phyloP scores from a whole-genome alignment of 2,797 vertebrate genomes.

The Serranus cabrilla region DNA sequence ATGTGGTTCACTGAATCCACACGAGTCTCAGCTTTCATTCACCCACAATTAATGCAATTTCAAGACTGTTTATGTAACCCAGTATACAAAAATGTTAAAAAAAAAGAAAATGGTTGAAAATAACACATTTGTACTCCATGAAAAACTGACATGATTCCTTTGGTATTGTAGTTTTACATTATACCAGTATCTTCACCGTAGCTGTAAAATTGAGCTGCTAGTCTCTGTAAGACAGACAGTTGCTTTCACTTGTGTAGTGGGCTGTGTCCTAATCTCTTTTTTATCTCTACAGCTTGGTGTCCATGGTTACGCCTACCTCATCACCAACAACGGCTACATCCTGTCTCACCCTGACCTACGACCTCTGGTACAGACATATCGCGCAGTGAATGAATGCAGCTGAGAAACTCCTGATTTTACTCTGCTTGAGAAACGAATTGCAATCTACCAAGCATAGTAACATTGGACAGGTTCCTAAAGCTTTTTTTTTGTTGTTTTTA shows the following conservation, averaged over 20 bases:
- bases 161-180: too few species aligned
- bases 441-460: neutral
- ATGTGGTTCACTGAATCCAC: too few species aligned
- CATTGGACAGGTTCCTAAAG: neutral
- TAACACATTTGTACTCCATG: too few species aligned
- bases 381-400: neutral
- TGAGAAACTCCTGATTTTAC: neutral
- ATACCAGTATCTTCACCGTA: too few species aligned
- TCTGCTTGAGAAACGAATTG: neutral
- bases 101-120: too few species aligned
- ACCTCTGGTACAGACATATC: conserved; percentile 87
- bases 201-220: too few species aligned
- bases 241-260: neutral
- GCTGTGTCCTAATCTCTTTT: neutral
- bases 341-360: conserved; percentile 96
- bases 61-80: too few species aligned
- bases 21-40: too few species aligned
- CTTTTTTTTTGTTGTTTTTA: neutral
- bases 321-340: conserved; percentile 98
- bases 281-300: conserved; percentile 89
- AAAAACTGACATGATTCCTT: too few species aligned
- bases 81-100: too few species aligned
- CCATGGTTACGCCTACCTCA: conserved; percentile 95
- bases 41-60: too few species aligned
- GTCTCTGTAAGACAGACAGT: too few species aligned